Percentiles rank a stretch among this genome's conserved stretches.
Evolutionary conservation across 2,888 invertebrate species (phyloP).

Genomic region (Sarcophaga carnaria): DNA sequence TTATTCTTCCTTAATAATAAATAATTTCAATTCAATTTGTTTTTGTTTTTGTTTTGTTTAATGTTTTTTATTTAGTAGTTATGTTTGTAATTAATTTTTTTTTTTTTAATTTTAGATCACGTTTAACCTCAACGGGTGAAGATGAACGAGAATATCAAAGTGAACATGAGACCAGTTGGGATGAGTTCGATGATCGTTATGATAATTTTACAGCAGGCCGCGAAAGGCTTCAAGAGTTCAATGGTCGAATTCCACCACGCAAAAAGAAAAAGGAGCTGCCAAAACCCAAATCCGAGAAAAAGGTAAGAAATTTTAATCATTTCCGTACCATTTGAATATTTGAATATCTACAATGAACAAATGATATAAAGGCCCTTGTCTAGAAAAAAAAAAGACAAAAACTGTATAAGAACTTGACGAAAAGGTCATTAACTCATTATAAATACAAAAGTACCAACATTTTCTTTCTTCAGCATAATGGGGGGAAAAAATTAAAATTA

Average conservation of each 20-base stretch:
- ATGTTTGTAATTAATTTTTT: slow-evolving; percentile 36
- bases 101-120: slow-evolving; percentile 76
- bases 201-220: slow-evolving; percentile 81
- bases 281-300: slow-evolving; percentile 76
- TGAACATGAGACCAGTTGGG: slow-evolving; percentile 81
- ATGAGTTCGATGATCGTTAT: slow-evolving; percentile 81
- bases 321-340: background rate
- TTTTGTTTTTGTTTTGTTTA: slow-evolving; percentile 20
- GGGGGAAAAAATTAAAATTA: slow-evolving; percentile 41
- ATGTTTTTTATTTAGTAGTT: slow-evolving; percentile 51
- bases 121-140: slow-evolving; percentile 81
- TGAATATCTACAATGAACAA: no score
- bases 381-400: background rate
- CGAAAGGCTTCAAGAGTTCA: slow-evolving; percentile 81
- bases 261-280: slow-evolving; percentile 80
- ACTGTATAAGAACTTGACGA: slow-evolving; percentile 21
- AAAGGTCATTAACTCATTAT: slow-evolving; percentile 65
- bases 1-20: slow-evolving; percentile 61
- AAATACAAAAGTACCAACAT: slow-evolving; percentile 51
- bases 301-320: slow-evolving; percentile 71
- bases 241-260: slow-evolving; percentile 81
- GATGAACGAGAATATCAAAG: slow-evolving; percentile 81
- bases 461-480: slow-evolving; percentile 29
- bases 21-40: slow-evolving; percentile 52
- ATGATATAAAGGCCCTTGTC: no score